A percentile compares a stretch with the other conserved stretches of the same genome.
These are phyloP conservation scores for Drosophila emarginata DNA, from an alignment of 2,888 invertebrate genomes.

Conservation along the genomic window DNA sequence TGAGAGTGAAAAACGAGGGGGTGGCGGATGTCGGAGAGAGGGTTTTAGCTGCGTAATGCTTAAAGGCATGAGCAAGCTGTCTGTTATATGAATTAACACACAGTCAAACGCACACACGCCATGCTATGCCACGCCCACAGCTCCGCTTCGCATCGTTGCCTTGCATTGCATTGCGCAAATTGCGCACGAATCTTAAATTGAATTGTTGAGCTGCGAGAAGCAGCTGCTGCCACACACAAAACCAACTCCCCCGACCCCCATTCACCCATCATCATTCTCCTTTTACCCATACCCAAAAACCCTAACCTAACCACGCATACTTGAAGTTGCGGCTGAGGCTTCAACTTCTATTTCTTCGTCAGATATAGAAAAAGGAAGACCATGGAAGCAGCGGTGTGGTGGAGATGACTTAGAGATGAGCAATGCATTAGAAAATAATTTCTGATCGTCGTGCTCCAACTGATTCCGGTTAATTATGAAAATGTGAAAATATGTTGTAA, in stretches of 20 bases:
- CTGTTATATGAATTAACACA: conserved; percentile 73
- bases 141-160: conserved; percentile 1
- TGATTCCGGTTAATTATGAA: too few relatives aligned
- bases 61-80: conserved; percentile 47
- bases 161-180: conserved; percentile 63
- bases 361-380: not conserved
- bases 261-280: conserved; percentile 10
- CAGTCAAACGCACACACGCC: conserved; percentile 46
- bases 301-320: conserved; percentile 58
- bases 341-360: conserved; percentile 32
- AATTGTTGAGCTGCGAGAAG: conserved; percentile 62
- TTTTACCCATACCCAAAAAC: not conserved
- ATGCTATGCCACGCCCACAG: conserved; percentile 30
- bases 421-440: not conserved
- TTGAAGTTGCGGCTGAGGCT: conserved; percentile 65
- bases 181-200: conserved; percentile 77
- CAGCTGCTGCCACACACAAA: conserved; percentile 48
- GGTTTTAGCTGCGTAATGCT: conserved; percentile 36
- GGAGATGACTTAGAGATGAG: not conserved
- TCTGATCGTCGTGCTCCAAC: too few relatives aligned
- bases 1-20: too few relatives aligned
- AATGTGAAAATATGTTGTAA: too few relatives aligned
- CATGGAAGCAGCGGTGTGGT: not conserved
- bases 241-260: conserved; percentile 14
- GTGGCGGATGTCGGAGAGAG: not conserved